Evolutionary conservation across 1,140 invertebrate species (phyloP).

Genomic region (Brachionus plicatilis): DNA sequence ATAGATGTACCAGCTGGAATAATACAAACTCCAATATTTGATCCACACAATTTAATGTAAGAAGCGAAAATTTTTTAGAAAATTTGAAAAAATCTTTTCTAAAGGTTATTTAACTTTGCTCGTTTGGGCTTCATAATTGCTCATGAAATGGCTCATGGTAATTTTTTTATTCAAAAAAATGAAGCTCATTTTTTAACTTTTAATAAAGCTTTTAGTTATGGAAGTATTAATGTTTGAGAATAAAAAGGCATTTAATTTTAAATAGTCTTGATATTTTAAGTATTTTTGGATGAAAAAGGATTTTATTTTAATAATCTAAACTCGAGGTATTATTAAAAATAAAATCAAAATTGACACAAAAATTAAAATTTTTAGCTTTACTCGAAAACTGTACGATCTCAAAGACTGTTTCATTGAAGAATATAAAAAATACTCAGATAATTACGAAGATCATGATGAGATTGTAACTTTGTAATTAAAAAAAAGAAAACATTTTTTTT

Average conservation of each 20-base stretch:
- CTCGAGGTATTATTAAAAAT: neutral
- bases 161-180: neutral
- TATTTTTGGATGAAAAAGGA: neutral
- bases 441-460: neutral
- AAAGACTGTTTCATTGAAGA: neutral
- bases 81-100: neutral
- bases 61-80: neutral
- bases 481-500: neutral
- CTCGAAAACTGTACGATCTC: neutral
- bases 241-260: neutral
- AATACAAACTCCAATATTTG: neutral
- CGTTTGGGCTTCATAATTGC: neutral
- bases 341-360: neutral
- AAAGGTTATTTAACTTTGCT: neutral
- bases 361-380: neutral
- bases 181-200: neutral
- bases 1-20: neutral
- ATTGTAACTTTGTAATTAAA: neutral
- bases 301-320: neutral
- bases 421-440: neutral
- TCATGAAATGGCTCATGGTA: conserved; percentile 12
- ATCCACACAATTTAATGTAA: neutral
- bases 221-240: neutral
- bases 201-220: neutral
- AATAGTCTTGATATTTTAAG: neutral